These are phyloP conservation scores for Cheirogaleus medius DNA, from an alignment of 2,113 vertebrate genomes.

Conservation along the genomic window DNA sequence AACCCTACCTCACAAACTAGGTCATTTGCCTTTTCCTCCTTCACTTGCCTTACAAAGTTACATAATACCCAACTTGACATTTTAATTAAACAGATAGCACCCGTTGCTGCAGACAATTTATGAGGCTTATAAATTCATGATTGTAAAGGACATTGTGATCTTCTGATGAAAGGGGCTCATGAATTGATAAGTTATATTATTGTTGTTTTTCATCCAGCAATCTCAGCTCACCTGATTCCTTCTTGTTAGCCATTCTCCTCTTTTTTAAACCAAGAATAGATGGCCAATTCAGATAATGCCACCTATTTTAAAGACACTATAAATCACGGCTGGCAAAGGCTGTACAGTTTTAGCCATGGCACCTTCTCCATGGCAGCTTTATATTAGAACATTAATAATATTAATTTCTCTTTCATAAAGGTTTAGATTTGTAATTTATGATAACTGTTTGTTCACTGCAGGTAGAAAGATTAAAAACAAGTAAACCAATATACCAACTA, in stretches of 20 bases:
- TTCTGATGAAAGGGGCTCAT: background rate
- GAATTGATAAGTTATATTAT: slow-evolving; percentile 27
- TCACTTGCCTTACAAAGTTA: background rate
- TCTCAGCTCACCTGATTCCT: background rate
- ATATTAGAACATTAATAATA: slow-evolving; percentile 80
- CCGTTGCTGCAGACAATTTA: background rate
- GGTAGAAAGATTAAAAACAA: slow-evolving; percentile 82
- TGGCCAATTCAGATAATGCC: slow-evolving; percentile 48
- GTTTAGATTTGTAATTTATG: slow-evolving; percentile 83
- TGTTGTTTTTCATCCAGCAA: background rate
- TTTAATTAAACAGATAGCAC: slow-evolving; percentile 69
- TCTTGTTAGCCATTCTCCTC: slow-evolving; percentile 11
- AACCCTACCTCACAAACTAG: background rate
- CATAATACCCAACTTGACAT: slow-evolving; percentile 42
- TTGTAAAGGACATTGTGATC: background rate
- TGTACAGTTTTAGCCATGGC: background rate
- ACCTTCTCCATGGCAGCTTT: slow-evolving; percentile 76
- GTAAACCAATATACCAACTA: slow-evolving; percentile 77
- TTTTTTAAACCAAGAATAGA: slow-evolving; percentile 49
- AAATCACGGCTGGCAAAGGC: slow-evolving; percentile 54
- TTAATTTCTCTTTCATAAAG: slow-evolving; percentile 83
- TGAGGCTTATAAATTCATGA: slow-evolving; percentile 42
- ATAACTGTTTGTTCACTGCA: slow-evolving; percentile 78
- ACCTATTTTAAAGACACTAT: slow-evolving; percentile 60
- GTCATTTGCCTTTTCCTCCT: slow-evolving; percentile 2